Evolutionary conservation across 2,888 invertebrate genomes (phyloP).

Genomic region (Therioaphis trifolii): DNA sequence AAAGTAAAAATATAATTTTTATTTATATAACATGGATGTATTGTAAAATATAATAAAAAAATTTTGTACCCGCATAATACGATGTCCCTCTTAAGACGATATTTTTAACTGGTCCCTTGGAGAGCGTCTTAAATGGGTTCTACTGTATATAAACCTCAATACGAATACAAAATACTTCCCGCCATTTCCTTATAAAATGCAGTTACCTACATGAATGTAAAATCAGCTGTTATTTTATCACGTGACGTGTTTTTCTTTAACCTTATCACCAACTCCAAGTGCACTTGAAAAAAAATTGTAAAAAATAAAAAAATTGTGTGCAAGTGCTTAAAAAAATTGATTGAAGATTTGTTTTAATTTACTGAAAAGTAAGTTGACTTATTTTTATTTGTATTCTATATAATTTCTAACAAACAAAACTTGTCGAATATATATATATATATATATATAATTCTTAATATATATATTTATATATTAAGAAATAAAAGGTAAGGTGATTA

Average conservation of each 20-base stretch:
- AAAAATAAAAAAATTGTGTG: constrained; percentile 54
- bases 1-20: no score
- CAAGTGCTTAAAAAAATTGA: constrained; percentile 33
- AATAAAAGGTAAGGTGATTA: constrained; percentile 41
- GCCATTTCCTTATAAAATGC: constrained; percentile 44
- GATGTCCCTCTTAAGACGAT: no score
- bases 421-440: neutral
- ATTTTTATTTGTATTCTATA: neutral
- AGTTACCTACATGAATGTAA: constrained; percentile 7
- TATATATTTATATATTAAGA: no score
- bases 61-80: no score
- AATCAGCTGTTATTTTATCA: constrained; percentile 59
- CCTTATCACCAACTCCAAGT: constrained; percentile 62
- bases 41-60: no score
- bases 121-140: no score
- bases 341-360: constrained; percentile 44
- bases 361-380: constrained; percentile 43
- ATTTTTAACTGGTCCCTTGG: no score
- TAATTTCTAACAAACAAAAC: neutral
- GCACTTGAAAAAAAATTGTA: constrained; percentile 56
- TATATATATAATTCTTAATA: no score
- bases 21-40: no score
- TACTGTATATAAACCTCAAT: no score
- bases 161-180: no score
- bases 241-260: constrained; percentile 63